Percentiles rank a stretch among this genome's conserved stretches.
Conservation (phyloP, 2,888 invertebrate genomes). For the Archips xylosteana region DNA sequence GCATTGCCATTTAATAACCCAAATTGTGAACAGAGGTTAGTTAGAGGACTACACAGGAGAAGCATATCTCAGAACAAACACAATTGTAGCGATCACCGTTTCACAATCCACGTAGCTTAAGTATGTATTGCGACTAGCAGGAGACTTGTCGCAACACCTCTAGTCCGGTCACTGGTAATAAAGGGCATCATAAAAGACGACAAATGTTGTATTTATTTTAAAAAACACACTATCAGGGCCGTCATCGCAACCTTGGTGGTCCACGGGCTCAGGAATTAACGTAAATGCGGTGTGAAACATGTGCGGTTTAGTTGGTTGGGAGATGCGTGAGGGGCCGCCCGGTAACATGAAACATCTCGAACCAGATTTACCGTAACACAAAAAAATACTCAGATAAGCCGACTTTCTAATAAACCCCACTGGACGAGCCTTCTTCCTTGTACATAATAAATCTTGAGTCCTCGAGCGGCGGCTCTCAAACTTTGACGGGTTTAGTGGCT, state of each 20-base stretch:
- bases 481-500: constrained; percentile 45
- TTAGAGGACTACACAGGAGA: too few relatives aligned
- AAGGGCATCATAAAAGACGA: constrained; percentile 19
- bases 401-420: constrained; percentile 82
- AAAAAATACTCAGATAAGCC: constrained; percentile 81
- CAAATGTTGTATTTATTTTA: constrained; percentile 14
- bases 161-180: not conserved
- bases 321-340: constrained; percentile 7
- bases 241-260: constrained; percentile 30
- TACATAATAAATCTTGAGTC: constrained; percentile 83
- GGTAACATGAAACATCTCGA: constrained; percentile 54
- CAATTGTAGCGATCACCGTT: too few relatives aligned
- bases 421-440: constrained; percentile 75
- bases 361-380: constrained; percentile 79
- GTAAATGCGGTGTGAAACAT: constrained; percentile 28
- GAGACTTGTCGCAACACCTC: not conserved
- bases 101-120: too few relatives aligned
- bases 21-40: too few relatives aligned
- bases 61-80: too few relatives aligned
- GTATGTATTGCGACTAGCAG: not conserved
- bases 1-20: too few relatives aligned
- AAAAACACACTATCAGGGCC: constrained; percentile 19
- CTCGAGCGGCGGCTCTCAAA: constrained; percentile 70
- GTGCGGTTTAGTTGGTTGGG: constrained; percentile 33
- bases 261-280: constrained; percentile 4